Conservation (phyloP, 2,797 vertebrate species). For the Cossypha polioptera region DNA sequence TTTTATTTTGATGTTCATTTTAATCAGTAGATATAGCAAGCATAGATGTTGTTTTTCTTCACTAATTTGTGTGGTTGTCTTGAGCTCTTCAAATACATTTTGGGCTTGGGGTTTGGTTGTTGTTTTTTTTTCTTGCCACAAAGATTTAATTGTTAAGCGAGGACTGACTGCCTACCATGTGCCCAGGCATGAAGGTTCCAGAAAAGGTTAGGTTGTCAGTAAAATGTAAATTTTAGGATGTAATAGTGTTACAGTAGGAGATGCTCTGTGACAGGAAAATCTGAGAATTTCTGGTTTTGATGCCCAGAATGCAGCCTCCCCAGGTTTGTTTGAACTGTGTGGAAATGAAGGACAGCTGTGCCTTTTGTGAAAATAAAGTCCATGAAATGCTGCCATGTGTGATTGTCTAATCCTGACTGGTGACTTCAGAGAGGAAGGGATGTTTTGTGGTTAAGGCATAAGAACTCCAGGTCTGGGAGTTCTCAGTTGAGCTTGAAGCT, state of each 20-base stretch:
- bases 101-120: background rate
- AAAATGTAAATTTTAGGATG: background rate
- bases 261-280: background rate
- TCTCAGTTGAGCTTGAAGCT: background rate
- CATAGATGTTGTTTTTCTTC: background rate
- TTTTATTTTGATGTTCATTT: background rate
- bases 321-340: background rate
- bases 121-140: too few species aligned
- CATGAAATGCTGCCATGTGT: background rate
- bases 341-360: background rate
- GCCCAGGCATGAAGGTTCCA: background rate
- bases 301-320: background rate
- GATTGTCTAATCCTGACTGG: background rate
- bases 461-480: background rate
- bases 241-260: background rate
- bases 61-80: background rate
- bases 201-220: background rate
- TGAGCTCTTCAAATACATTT: background rate
- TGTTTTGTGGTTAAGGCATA: background rate
- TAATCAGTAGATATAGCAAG: background rate
- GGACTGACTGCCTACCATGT: background rate
- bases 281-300: background rate
- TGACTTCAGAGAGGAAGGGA: background rate
- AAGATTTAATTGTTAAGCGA: too few species aligned
- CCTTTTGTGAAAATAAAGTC: background rate